These are phyloP conservation scores for Euclidia mi DNA, from an alignment of 2,888 invertebrate species.

Conservation along the genomic window DNA sequence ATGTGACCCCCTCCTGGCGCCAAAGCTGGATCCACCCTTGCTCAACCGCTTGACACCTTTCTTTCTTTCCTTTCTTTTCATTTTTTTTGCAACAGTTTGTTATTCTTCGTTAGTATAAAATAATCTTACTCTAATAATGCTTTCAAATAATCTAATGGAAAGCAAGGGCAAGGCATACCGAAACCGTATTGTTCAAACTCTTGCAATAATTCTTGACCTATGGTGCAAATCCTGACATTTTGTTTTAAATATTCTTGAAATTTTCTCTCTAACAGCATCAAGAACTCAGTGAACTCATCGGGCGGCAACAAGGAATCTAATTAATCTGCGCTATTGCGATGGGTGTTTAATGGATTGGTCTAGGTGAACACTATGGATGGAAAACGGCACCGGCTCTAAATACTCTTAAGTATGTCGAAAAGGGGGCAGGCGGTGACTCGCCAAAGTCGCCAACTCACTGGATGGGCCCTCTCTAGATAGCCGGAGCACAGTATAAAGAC, in stretches of 20 bases:
- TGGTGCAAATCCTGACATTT: constrained; percentile 29
- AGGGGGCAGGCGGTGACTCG: too few species aligned
- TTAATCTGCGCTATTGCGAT: too few species aligned
- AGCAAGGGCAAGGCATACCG: constrained; percentile 44
- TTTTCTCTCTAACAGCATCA: constrained; percentile 41
- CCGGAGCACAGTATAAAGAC: too few species aligned
- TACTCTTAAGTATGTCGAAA: too few species aligned
- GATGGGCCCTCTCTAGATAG: too few species aligned
- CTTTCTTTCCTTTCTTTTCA: too few species aligned
- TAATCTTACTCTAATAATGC: constrained; percentile 43
- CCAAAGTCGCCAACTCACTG: too few species aligned
- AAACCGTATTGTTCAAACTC: constrained; percentile 36
- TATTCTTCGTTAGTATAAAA: constrained; percentile 49
- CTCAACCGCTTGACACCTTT: constrained; percentile 24
- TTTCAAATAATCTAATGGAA: constrained; percentile 48
- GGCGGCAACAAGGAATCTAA: constrained; percentile 37
- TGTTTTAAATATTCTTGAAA: constrained; percentile 39
- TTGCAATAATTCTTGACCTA: constrained; percentile 40
- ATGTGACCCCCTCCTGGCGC: too few species aligned
- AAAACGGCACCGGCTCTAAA: too few species aligned
- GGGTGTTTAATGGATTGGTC: too few species aligned
- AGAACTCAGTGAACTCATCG: constrained; percentile 34
- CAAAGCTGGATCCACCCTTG: too few species aligned
- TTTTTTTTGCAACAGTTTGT: constrained; percentile 31
- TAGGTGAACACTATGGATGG: too few species aligned